phyloP scores from a whole-genome alignment of 2,113 vertebrate species.

The Plecturocebus donacophilus region DNA sequence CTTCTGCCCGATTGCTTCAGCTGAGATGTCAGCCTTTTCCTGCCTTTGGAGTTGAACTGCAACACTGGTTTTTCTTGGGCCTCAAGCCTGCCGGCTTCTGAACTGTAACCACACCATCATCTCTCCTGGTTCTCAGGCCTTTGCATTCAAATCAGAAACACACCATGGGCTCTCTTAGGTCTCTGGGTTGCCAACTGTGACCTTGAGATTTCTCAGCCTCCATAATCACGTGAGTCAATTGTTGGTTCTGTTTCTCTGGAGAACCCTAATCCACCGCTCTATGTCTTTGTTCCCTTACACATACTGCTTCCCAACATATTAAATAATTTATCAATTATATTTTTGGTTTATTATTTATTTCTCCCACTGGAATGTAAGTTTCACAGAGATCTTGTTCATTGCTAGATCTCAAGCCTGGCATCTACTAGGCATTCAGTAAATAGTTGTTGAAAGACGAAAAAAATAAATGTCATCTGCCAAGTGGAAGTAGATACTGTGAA shows the following conservation, averaged over 20 bases:
- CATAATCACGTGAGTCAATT: background rate
- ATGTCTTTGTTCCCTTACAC: background rate
- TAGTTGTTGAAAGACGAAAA: background rate
- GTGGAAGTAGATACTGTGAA: background rate
- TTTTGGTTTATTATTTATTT: conserved; percentile 1
- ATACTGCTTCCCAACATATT: background rate
- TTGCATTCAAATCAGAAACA: background rate
- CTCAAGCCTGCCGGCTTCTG: background rate
- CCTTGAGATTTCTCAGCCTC: background rate
- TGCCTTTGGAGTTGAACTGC: background rate
- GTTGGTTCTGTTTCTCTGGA: background rate
- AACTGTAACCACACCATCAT: background rate
- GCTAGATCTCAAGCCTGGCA: background rate
- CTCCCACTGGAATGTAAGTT: background rate
- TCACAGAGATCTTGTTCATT: background rate
- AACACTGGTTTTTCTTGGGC: background rate
- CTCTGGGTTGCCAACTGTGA: background rate
- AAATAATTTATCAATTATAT: background rate
- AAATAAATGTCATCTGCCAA: background rate
- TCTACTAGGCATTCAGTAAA: background rate
- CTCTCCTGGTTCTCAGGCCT: background rate
- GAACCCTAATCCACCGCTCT: background rate
- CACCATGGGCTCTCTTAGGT: background rate
- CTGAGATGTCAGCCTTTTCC: background rate
- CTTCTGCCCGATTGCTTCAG: background rate